Evolutionary conservation across 2,888 invertebrate genomes (phyloP).

Genomic region (Junonia oenone): DNA sequence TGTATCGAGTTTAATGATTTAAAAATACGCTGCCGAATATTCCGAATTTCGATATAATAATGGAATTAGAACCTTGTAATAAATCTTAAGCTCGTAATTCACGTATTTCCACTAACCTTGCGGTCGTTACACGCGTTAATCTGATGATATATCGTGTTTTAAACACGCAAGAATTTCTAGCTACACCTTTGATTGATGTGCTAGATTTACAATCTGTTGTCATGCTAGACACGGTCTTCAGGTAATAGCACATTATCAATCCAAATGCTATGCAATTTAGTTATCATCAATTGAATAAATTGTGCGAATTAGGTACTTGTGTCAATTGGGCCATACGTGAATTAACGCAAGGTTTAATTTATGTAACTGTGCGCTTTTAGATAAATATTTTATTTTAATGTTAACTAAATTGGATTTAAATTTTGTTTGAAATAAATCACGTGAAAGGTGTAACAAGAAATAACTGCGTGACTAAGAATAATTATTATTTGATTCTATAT

Average conservation of each 20-base stretch:
- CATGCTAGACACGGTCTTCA: not conserved
- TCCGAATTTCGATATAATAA: not conserved
- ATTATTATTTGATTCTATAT: too few species aligned
- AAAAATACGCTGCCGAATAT: not conserved
- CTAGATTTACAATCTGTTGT: conserved; percentile 5
- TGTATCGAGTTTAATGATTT: not conserved
- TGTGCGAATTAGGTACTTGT: not conserved
- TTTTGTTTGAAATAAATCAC: too few species aligned
- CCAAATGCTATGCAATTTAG: not conserved
- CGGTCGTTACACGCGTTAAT: conserved; percentile 10
- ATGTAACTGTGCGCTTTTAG: too few species aligned
- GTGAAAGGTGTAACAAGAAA: too few species aligned
- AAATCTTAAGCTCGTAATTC: conserved; percentile 7
- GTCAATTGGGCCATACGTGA: too few species aligned
- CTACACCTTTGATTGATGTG: not conserved
- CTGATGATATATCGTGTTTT: conserved; percentile 9
- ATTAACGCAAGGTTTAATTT: not conserved
- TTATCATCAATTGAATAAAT: not conserved
- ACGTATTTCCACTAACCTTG: conserved; percentile 13
- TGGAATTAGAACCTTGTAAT: conserved; percentile 9
- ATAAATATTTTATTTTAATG: too few species aligned
- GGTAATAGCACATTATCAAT: not conserved
- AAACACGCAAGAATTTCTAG: conserved; percentile 7
- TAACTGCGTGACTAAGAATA: too few species aligned
- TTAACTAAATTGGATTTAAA: too few species aligned